These are phyloP conservation scores for Macaria liturata DNA, from an alignment of 2,888 invertebrate species.

Conservation along the genomic window DNA sequence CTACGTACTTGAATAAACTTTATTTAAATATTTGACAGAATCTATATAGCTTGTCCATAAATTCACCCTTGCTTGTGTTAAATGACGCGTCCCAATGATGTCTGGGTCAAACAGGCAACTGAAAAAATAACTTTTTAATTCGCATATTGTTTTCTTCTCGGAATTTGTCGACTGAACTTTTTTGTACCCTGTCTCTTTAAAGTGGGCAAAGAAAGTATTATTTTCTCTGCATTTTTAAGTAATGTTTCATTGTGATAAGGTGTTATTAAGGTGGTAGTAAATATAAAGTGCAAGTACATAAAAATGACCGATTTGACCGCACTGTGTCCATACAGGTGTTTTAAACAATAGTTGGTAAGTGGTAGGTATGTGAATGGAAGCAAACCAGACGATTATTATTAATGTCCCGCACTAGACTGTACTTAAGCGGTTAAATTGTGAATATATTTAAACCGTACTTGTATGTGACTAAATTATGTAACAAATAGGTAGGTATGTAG, in stretches of 20 bases:
- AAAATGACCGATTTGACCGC: constrained; percentile 70
- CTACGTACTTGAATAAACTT: too few relatives aligned
- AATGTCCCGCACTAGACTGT: too few relatives aligned
- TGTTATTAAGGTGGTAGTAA: background rate
- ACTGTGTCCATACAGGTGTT: constrained; percentile 57
- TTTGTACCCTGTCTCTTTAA: constrained; percentile 13
- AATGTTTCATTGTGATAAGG: too few relatives aligned
- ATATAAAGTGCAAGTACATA: constrained; percentile 23
- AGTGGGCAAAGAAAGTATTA: too few relatives aligned
- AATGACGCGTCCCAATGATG: constrained; percentile 55
- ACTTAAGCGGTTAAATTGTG: too few relatives aligned
- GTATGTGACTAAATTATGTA: too few relatives aligned
- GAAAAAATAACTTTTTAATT: constrained; percentile 52
- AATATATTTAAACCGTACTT: too few relatives aligned
- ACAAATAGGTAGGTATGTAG: too few relatives aligned
- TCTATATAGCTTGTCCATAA: constrained; percentile 22
- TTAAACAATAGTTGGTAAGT: constrained; percentile 38
- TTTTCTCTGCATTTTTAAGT: too few relatives aligned
- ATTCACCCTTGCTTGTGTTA: constrained; percentile 29
- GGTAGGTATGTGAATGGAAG: constrained; percentile 37
- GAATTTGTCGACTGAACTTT: background rate
- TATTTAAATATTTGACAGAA: background rate
- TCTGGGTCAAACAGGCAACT: constrained; percentile 63
- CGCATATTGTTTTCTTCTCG: constrained; percentile 36
- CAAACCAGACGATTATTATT: constrained; percentile 42